phyloP scores from a whole-genome alignment of 53 echinoderm and acorn worm genomes.

The Stichopus horrens region DNA sequence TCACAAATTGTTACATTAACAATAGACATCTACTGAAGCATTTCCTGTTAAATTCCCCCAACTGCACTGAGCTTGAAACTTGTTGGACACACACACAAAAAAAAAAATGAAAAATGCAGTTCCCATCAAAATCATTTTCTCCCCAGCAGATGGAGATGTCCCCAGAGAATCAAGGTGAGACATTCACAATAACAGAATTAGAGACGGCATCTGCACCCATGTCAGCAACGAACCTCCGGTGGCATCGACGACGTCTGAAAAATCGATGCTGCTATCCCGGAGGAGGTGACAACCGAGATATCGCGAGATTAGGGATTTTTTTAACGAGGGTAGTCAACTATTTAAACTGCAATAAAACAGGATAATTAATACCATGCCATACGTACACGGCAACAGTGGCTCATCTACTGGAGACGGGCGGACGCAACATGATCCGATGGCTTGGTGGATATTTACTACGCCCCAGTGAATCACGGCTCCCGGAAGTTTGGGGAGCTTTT shows the following conservation, averaged over 20 bases:
- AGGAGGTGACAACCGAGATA: neutral
- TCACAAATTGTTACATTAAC: no score
- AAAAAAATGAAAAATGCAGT: no score
- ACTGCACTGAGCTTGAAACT: no score
- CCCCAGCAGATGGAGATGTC: neutral
- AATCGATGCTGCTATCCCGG: neutral
- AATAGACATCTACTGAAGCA: no score
- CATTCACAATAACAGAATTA: neutral
- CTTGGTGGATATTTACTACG: neutral
- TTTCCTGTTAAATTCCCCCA: no score
- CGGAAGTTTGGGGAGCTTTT: neutral
- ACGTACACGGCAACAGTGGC: neutral
- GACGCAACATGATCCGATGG: neutral
- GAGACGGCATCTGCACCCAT: neutral
- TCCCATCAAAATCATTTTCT: no score
- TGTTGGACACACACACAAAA: no score
- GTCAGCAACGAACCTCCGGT: neutral
- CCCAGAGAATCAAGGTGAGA: neutral
- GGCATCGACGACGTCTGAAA: neutral
- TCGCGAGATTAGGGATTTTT: neutral
- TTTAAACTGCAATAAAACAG: conserved; percentile 13
- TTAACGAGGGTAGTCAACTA: neutral
- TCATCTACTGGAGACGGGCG: neutral
- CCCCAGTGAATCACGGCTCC: neutral
- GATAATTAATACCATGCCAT: conserved; percentile 23